Conservation (phyloP, 2,113 vertebrate species). For the Cephalopholis sonnerati region DNA sequence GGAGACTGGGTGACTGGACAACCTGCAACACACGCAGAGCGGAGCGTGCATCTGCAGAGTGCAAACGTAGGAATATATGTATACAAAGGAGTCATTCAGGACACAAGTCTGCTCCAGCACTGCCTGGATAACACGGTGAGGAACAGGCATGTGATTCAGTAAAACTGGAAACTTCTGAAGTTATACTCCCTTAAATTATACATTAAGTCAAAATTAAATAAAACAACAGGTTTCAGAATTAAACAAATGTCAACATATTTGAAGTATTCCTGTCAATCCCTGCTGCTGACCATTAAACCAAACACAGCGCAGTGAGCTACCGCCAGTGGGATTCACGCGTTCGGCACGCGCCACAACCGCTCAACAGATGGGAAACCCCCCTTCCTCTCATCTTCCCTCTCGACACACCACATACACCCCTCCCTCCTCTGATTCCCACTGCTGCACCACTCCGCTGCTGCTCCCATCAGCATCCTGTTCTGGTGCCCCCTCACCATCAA, state of each 20-base stretch:
- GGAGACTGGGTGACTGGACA: not conserved
- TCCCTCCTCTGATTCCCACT: not conserved
- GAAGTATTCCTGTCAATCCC: not conserved
- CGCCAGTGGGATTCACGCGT: slow-evolving; percentile 77
- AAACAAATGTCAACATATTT: not conserved
- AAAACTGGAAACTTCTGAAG: not conserved
- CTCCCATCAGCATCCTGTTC: slow-evolving; percentile 50
- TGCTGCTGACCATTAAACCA: not conserved
- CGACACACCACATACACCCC: not conserved
- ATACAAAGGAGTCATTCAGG: not conserved
- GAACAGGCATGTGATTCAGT: not conserved
- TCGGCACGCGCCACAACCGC: slow-evolving; percentile 84
- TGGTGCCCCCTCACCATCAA: slow-evolving; percentile 34
- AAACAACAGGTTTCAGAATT: too few relatives aligned
- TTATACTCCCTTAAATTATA: not conserved
- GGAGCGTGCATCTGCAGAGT: not conserved
- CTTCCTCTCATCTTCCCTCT: not conserved
- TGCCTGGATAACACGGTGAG: not conserved
- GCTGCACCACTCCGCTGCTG: not conserved
- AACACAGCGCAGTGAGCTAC: not conserved
- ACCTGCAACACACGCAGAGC: not conserved
- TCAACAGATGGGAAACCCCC: slow-evolving; percentile 74
- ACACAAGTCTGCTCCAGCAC: not conserved
- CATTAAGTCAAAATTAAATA: not conserved
- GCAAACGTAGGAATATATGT: not conserved